Evolutionary conservation across 2,888 invertebrate species (phyloP).

Genomic region (Eulithis prunata): DNA sequence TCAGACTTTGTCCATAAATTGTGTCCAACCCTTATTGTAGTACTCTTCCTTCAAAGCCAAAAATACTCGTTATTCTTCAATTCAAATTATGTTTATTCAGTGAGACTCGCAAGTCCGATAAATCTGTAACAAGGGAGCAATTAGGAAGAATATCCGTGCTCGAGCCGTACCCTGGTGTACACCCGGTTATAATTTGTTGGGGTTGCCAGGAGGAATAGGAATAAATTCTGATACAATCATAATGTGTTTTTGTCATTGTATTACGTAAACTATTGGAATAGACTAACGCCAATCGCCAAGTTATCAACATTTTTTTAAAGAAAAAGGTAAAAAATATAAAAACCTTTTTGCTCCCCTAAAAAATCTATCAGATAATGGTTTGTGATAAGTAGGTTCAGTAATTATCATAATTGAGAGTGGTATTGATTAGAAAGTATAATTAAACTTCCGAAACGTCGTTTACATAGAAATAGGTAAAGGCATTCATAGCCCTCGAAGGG

Average conservation of each 20-base stretch:
- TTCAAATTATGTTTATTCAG: conserved; percentile 26
- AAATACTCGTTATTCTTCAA: conserved; percentile 5
- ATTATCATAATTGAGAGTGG: no score
- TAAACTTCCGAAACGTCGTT: not conserved
- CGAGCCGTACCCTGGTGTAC: conserved; percentile 2
- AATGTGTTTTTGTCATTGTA: not conserved
- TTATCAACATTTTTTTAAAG: no score
- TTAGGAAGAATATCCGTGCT: conserved; percentile 24
- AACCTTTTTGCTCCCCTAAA: no score
- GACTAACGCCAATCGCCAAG: no score
- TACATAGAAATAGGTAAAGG: conserved; percentile 9
- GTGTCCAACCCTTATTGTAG: not conserved
- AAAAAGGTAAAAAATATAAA: no score
- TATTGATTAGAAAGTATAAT: not conserved
- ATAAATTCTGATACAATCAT: conserved; percentile 1
- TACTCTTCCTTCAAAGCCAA: not conserved
- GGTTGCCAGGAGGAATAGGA: conserved; percentile 9
- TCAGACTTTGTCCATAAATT: no score
- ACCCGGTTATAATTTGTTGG: conserved; percentile 15
- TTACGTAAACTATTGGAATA: no score
- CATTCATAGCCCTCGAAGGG: conserved; percentile 8
- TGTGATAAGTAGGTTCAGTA: no score
- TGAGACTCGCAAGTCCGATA: conserved; percentile 19
- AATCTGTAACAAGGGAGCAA: conserved; percentile 29
- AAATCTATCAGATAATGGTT: no score